A percentile compares a stretch with the other conserved stretches of the same genome.
Conservation (phyloP, 1,140 invertebrate species). For the Lineus longissimus region DNA sequence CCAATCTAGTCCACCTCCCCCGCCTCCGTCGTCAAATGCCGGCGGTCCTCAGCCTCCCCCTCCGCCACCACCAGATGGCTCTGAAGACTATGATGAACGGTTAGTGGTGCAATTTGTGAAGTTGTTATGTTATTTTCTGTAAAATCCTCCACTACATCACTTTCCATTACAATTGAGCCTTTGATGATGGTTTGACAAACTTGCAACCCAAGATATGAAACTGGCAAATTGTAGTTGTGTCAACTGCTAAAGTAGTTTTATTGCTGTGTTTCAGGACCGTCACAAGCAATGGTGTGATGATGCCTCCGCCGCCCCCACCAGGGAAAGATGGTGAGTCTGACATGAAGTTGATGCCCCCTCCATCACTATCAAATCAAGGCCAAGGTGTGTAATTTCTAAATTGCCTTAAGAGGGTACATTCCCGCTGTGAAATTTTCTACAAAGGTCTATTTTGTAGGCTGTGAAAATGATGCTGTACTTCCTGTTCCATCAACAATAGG, state of each 20-base stretch:
- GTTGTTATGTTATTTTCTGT: background rate
- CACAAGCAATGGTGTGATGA: background rate
- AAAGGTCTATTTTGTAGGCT: background rate
- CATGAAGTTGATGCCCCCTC: conserved; percentile 36
- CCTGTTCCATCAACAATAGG: no score
- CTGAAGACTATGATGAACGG: background rate
- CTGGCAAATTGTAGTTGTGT: background rate
- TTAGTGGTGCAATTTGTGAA: background rate
- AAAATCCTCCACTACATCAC: no score
- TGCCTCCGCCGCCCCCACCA: background rate
- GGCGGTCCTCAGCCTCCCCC: conserved; percentile 10
- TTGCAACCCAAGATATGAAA: background rate
- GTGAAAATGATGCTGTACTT: no score
- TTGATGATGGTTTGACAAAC: no score
- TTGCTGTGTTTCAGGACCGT: conserved; percentile 1
- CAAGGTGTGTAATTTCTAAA: background rate
- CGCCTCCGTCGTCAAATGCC: conserved; percentile 19
- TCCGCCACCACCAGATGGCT: conserved; percentile 8
- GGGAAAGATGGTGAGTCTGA: conserved; percentile 16
- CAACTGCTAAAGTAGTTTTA: background rate
- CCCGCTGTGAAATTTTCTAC: background rate
- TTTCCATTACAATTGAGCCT: no score
- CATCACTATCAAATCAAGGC: conserved; percentile 26
- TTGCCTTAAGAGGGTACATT: no score
- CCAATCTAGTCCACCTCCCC: conserved; percentile 27